Percentiles rank a stretch among this genome's conserved stretches.
Conservation (phyloP, 2,888 invertebrate species). For the Lithophane ornitopus region DNA sequence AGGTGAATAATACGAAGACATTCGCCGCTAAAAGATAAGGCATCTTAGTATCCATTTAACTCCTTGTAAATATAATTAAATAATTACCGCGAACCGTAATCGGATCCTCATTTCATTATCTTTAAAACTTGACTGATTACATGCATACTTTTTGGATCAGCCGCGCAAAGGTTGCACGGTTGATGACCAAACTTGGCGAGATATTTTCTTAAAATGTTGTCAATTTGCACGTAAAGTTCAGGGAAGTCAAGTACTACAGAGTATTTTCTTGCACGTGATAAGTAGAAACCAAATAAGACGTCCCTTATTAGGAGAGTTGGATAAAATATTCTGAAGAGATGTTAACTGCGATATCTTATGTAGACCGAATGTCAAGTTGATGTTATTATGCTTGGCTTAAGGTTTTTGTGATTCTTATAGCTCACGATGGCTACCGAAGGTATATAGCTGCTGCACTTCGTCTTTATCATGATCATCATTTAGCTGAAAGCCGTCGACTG, state of each 20-base stretch:
- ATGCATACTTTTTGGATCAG: slow-evolving; percentile 36
- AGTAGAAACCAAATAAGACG: slow-evolving; percentile 18
- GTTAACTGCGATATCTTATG: background rate
- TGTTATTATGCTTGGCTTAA: background rate
- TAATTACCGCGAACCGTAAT: slow-evolving; percentile 42
- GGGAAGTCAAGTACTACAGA: slow-evolving; percentile 23
- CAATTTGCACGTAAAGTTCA: slow-evolving; percentile 54
- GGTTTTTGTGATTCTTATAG: background rate
- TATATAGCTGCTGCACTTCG: background rate
- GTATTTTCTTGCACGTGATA: slow-evolving; percentile 21
- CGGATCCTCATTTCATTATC: slow-evolving; percentile 32
- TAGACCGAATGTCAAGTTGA: background rate
- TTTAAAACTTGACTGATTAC: slow-evolving; percentile 49
- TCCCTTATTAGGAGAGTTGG: background rate
- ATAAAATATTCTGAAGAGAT: slow-evolving; percentile 3
- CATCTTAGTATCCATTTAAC: slow-evolving; percentile 13
- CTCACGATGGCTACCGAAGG: background rate
- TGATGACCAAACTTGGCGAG: slow-evolving; percentile 46
- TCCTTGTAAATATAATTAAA: slow-evolving; percentile 39
- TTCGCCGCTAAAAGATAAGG: slow-evolving; percentile 12
- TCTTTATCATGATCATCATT: background rate
- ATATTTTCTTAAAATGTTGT: slow-evolving; percentile 52
- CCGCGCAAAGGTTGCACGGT: slow-evolving; percentile 53
- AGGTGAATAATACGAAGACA: no score
- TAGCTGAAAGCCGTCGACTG: background rate